Base-by-base conservation (phyloP, 2,888 invertebrate genomes). In the Parasteatoda lunata region DNA sequence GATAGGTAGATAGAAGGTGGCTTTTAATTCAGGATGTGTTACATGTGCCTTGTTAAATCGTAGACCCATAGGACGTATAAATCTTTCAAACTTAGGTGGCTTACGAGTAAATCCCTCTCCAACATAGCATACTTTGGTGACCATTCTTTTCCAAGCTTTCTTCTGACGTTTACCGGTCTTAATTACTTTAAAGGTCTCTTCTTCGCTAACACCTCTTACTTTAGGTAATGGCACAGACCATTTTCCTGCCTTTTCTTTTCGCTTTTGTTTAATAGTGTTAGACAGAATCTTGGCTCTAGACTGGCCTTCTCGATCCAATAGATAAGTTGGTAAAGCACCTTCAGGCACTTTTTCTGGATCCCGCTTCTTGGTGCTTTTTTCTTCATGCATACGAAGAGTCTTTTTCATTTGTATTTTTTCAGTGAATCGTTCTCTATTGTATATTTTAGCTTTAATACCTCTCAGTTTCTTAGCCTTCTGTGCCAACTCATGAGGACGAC, bases 371-470 rank as follows among this genome's bases (percentile, higher is more conserved):
- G 96, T 95, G 92, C 97, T 95, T 91, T 96, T 97, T 92, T 99
- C 97, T 92, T 99, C 98, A 91, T 99, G 99, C 80, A 97, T 97
- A 91, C 97, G 97, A 89, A 99, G 97, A 91, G 98, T 98, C 94
- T 98, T 99, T 93, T 98, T 98, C 96, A 99, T 98, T 92, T 98
- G 98, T 89, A 99, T 97, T 93, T 99, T 99, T 92, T 99, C 99
- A 93, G 97, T 96, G 91, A 98, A 95, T 6, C 99, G 95, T 92
- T 98, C 95, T 92, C 98, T 98, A 92, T 99, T 98, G 93, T 96
- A 98, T 84, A 99, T 94, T 93, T 99, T 99, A 0, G 99, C 99
- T 92, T 98, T 99, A 90, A 99, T 95, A 89, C 99, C 99, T 86
- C 98, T 94, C 70, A 99, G 93, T 91, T 96, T 97, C 90, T 95